phyloP scores from a whole-genome alignment of 2,888 invertebrate species.

The Merodon equestris region DNA sequence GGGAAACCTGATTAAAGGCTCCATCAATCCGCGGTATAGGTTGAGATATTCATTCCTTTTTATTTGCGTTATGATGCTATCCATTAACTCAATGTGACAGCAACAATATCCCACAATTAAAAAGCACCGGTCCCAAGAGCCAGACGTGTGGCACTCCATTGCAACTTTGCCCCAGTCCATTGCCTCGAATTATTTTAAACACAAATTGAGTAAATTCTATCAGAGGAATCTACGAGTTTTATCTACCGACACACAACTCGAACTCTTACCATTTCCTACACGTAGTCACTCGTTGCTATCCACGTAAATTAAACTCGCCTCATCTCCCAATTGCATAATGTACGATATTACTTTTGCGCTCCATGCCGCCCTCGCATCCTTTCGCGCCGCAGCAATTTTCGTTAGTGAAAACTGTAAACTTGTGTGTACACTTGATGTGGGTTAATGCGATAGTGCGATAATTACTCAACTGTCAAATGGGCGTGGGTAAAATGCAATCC shows the following conservation, averaged over 20 bases:
- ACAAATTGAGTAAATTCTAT: no score
- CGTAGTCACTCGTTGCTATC: conserved; percentile 12
- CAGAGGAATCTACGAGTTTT: no score
- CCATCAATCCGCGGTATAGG: no score
- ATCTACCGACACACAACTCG: no score
- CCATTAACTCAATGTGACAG: no score
- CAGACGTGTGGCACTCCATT: conserved; percentile 1
- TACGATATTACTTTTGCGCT: conserved; percentile 14
- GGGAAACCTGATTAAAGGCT: no score
- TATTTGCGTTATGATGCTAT: no score
- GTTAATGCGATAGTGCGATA: conserved; percentile 68
- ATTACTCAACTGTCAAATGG: conserved; percentile 67
- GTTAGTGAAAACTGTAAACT: conserved; percentile 37
- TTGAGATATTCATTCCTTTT: no score
- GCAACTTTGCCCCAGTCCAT: no score
- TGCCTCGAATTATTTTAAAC: no score
- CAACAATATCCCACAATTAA: not conserved
- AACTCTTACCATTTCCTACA: conserved; percentile 22
- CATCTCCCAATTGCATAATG: conserved; percentile 47
- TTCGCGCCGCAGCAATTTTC: conserved; percentile 21
- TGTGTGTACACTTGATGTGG: conserved; percentile 44
- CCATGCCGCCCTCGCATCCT: not conserved
- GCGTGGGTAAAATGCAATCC: conserved; percentile 62
- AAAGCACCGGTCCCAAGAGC: conserved; percentile 1
- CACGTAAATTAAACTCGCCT: conserved; percentile 40